Conservation (phyloP, 2,888 invertebrate species). For the Amphiduros pacificus region DNA sequence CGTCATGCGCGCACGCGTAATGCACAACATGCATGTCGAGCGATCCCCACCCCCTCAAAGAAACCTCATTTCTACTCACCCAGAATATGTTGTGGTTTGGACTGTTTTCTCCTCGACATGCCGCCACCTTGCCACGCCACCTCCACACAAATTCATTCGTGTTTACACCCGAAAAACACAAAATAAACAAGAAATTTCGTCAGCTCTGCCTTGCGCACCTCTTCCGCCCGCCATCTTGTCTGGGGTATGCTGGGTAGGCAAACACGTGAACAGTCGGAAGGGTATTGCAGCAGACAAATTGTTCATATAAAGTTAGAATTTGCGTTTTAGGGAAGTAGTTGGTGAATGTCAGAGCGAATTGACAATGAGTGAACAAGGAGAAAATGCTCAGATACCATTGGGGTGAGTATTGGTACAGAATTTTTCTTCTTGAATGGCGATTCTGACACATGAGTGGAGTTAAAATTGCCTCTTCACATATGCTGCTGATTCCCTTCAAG, state of each 20-base stretch:
- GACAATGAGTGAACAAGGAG: not conserved
- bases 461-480: no score
- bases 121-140: slow-evolving; percentile 9
- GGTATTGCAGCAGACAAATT: no score
- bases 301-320: no score
- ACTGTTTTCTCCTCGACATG: slow-evolving; percentile 25
- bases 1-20: slow-evolving; percentile 26
- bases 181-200: slow-evolving; percentile 36
- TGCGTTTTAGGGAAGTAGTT: no score
- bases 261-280: no score
- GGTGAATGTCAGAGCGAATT: no score
- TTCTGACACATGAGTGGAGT: no score
- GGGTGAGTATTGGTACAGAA: not conserved
- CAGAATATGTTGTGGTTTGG: slow-evolving; percentile 19
- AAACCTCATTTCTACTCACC: slow-evolving; percentile 12
- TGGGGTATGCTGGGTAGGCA: slow-evolving; percentile 15
- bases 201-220: slow-evolving; percentile 37
- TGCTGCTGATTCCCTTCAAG: no score
- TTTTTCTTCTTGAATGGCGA: no score
- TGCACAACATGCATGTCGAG: slow-evolving; percentile 16
- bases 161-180: slow-evolving; percentile 7
- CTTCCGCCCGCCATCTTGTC: slow-evolving; percentile 41
- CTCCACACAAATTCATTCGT: slow-evolving; percentile 5
- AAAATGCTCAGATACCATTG: not conserved
- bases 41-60: not conserved